Conservation (phyloP, 1,140 invertebrate genomes). For the Drusus annulatus region DNA sequence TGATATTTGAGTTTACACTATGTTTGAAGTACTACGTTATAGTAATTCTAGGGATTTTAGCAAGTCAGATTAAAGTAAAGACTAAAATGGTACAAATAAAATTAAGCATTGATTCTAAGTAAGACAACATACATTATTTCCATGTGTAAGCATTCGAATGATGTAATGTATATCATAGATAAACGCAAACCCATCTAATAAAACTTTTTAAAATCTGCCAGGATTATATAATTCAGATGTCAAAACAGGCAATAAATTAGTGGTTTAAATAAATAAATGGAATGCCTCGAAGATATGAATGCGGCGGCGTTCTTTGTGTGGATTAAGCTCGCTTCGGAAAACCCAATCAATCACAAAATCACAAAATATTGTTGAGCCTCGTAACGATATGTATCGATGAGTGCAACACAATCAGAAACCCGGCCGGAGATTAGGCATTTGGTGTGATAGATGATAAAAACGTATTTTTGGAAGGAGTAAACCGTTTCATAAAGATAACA, state of each 20-base stretch:
- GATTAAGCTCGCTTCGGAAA: slow-evolving; percentile 7
- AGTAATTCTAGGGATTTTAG: too few relatives aligned
- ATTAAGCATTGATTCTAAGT: too few relatives aligned
- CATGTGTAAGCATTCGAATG: too few relatives aligned
- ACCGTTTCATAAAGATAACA: slow-evolving; percentile 30
- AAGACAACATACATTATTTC: too few relatives aligned
- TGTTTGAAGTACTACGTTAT: too few relatives aligned
- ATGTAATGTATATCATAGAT: too few relatives aligned
- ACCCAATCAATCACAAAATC: slow-evolving; percentile 53
- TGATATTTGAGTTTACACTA: too few relatives aligned
- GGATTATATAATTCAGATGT: not conserved
- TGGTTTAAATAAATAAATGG: slow-evolving; percentile 1
- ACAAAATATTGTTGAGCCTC: slow-evolving; percentile 42
- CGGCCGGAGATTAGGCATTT: not conserved
- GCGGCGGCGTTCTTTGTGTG: slow-evolving; percentile 38
- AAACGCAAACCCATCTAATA: not conserved
- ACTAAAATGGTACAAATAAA: too few relatives aligned
- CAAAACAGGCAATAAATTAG: not conserved
- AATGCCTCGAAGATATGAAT: not conserved
- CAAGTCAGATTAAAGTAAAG: too few relatives aligned
- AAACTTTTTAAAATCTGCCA: not conserved
- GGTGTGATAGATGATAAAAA: slow-evolving; percentile 10
- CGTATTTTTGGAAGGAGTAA: slow-evolving; percentile 37
- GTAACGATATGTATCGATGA: not conserved
- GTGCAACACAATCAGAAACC: slow-evolving; percentile 30